Evolutionary conservation across 1,140 invertebrate species (phyloP), one percentile per base, ranked within the genome.

Genomic region (Armadillidium nasatum): DNA sequence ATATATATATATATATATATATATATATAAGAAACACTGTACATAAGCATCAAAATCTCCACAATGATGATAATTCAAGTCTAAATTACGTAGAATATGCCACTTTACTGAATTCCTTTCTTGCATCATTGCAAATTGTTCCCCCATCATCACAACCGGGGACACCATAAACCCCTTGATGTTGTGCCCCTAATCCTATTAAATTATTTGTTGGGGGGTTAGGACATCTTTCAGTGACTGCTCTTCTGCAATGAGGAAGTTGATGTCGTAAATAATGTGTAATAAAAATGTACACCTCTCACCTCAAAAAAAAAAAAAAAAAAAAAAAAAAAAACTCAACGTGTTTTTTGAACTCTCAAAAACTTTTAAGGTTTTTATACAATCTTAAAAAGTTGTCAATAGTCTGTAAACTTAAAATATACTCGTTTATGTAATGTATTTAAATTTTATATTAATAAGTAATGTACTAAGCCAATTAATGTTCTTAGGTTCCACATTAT

Each of bases 131-230:
- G 85, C 97, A 99, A 6, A 87, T 83, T 11, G 85, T 85, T 79
- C 88, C 87, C n/a, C 88, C 86, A 1, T 92, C 83, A 7, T 88
- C 88, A n/a, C 87, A 88, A 83, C 92, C 50, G 95, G 97, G 79
- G 15, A 80, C 71, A n/a, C 79, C 79, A 74, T 78, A 80, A n/a
- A 80, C 68, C 6, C 79, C 79, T 87, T 99, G 97, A 85, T 99
- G 97, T 83, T 98, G 97, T 0, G 95, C 96, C 69, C 97, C 97
- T 13, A 99, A 84, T 7, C 94, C 93, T 80, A 99, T 93, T 0
- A 98, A 86, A 83, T 93, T 97, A 73, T 88, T 87, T 87, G 99
- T 91, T 0, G 88, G 90, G 1, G 94, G 93, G 60, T 87, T 82
- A 60, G 75, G 78, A 21, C 78, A 78, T 21, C 72, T 74, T 44